These are phyloP conservation scores for Lepidonotus clava DNA, from an alignment of 2,888 invertebrate genomes.

Conservation along the genomic window DNA sequence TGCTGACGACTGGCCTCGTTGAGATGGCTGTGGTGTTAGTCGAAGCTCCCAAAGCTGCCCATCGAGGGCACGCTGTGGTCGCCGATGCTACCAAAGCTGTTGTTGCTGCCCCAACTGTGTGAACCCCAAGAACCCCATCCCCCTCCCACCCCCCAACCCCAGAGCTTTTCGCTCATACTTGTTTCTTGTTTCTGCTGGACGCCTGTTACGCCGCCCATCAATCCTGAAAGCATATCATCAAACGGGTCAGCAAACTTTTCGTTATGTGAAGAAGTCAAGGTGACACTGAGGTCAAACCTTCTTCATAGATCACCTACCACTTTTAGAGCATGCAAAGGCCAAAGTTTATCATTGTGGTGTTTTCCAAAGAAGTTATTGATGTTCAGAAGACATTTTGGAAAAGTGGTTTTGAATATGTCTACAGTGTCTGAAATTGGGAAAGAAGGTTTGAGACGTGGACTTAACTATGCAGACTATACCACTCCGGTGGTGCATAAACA, in stretches of 20 bases:
- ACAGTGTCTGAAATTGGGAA: too few species aligned
- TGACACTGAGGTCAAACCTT: background rate
- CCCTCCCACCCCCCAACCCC: conserved; percentile 51
- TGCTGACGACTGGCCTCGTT: background rate
- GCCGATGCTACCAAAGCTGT: conserved; percentile 52
- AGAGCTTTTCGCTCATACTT: conserved; percentile 49
- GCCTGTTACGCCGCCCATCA: conserved; percentile 44
- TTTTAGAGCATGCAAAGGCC: too few species aligned
- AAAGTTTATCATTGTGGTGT: too few species aligned
- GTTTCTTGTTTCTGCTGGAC: conserved; percentile 52
- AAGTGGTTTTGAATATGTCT: too few species aligned
- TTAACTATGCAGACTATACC: conserved; percentile 11
- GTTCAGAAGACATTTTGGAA: too few species aligned
- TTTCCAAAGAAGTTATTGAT: too few species aligned
- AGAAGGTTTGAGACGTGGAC: conserved; percentile 4
- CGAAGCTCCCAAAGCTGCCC: conserved; percentile 45
- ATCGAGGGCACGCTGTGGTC: conserved; percentile 29
- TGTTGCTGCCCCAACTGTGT: conserved; percentile 53
- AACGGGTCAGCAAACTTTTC: background rate
- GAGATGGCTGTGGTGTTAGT: conserved; percentile 26
- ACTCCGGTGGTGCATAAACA: background rate
- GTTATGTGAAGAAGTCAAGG: background rate
- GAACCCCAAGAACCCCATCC: conserved; percentile 56
- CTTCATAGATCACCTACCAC: too few species aligned
- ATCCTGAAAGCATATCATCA: background rate